phyloP scores from a whole-genome alignment of 2,888 invertebrate genomes.

The Phortica magna region DNA sequence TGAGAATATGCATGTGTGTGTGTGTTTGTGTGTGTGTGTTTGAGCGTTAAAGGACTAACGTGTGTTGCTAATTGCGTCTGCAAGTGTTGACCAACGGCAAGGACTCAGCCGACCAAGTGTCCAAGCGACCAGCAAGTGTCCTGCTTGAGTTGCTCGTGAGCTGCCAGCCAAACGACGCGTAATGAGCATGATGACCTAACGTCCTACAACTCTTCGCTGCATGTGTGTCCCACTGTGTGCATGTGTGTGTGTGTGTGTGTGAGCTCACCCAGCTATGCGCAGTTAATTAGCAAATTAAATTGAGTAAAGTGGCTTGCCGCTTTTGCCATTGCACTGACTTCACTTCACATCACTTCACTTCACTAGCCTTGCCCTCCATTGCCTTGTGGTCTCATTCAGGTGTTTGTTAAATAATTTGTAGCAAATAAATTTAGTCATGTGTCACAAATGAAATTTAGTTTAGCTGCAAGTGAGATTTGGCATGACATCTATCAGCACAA shows the following conservation, averaged over 20 bases:
- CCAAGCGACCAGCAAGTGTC: neutral
- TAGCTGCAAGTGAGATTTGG: neutral
- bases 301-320: slow-evolving; percentile 68
- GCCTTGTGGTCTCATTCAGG: neutral
- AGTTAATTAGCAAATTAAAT: slow-evolving; percentile 74
- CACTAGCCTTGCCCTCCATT: neutral
- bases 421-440: slow-evolving; percentile 40
- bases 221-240: slow-evolving; percentile 15
- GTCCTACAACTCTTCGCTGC: neutral
- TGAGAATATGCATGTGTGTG: neutral
- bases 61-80: slow-evolving; percentile 67
- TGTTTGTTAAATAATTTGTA: slow-evolving; percentile 53
- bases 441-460: slow-evolving; percentile 2
- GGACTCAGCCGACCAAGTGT: slow-evolving; percentile 5
- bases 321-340: slow-evolving; percentile 48
- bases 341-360: neutral
- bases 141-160: neutral
- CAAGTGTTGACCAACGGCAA: slow-evolving; percentile 46
- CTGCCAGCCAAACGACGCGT: slow-evolving; percentile 10
- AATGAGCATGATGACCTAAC: slow-evolving; percentile 27
- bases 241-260: slow-evolving; percentile 42
- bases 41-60: slow-evolving; percentile 57
- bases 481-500: neutral
- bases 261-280: slow-evolving; percentile 36
- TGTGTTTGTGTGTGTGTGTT: neutral